Evolutionary conservation across 2,888 invertebrate genomes (phyloP), one percentile per base, ranked within the genome.

Genomic region (Agrotis segetum): DNA sequence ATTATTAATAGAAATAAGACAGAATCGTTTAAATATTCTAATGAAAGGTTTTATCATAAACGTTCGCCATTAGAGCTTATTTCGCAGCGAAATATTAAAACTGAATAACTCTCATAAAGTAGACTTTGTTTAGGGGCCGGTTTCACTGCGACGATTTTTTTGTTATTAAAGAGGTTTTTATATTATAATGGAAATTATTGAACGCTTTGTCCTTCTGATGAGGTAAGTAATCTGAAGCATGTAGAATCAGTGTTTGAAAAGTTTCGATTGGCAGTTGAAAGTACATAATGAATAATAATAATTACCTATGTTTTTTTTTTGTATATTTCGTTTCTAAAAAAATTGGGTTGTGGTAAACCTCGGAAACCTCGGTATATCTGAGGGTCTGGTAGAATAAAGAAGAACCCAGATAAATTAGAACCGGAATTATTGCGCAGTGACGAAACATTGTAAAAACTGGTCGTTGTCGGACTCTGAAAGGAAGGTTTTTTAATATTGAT

Each of bases 81-180:
- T 93, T 90, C 89, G 89, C 92, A 77, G 92, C 89, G 90, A 93
- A 94, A 93, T 94, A 94, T 94, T 94, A 94, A 94, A 94, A 92
- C 92, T 91, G 92, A 92, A 92, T 93, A 93, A 92, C 92, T 92
- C 91, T 93, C 93, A 92, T 94, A 92, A 94, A 92, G 92, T 91
- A 93, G 92, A 86, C 85, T 86, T 88, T 94, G 85, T 83, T 90
- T 90, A 93, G 88, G 83, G 85, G 21, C 50, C 49, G 63, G 78
- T 91, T 89, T 74, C 76, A 34, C 60, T 83, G 66, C 0, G 4
- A 67, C 88, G 85, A 70, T 40, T 82, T 40, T 82, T 59, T 64
- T 19, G 40, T 44, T 17, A 21, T 40, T 53, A 14, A 44, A 34
- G 17, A 2, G 6, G 1, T 64, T 72, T 71, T 1, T 24, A 16